Percentiles rank a stretch among this genome's conserved stretches.
Evolutionary conservation across 2,888 invertebrate genomes (phyloP).

Genomic region (Plebejus anna): DNA sequence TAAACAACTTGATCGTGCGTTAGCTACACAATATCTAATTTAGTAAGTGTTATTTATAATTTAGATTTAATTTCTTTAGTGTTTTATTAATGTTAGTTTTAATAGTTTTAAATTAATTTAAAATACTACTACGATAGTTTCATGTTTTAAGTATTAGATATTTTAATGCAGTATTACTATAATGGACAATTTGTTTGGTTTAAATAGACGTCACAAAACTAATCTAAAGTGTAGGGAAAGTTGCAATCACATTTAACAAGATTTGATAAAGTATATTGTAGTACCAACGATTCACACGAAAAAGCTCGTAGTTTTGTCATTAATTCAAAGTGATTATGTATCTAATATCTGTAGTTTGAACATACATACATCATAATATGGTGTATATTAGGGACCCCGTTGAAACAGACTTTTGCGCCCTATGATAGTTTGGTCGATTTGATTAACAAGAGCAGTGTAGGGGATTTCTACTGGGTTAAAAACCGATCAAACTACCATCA

Average conservation of each 20-base stretch:
- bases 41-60: conserved; percentile 17
- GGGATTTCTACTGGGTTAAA: background rate
- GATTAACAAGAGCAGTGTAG: background rate
- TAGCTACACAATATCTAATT: conserved; percentile 11
- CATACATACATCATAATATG: background rate
- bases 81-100: no score
- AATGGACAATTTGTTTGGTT: background rate
- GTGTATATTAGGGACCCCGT: conserved; percentile 6
- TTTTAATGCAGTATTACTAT: conserved; percentile 12
- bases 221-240: conserved; percentile 12
- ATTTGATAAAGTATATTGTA: conserved; percentile 21
- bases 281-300: background rate
- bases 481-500: background rate
- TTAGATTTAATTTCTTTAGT: conserved; percentile 6
- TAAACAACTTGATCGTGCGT: conserved; percentile 3
- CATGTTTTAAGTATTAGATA: conserved; percentile 6
- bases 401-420: background rate
- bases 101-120: conserved; percentile 6
- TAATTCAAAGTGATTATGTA: background rate
- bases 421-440: background rate
- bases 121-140: conserved; percentile 1
- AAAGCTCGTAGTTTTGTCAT: conserved; percentile 7
- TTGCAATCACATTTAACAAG: conserved; percentile 25
- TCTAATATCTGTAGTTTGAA: background rate
- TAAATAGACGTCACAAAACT: background rate